Conservation (phyloP, 2,888 invertebrate species). For the Drosophila koepferae region DNA sequence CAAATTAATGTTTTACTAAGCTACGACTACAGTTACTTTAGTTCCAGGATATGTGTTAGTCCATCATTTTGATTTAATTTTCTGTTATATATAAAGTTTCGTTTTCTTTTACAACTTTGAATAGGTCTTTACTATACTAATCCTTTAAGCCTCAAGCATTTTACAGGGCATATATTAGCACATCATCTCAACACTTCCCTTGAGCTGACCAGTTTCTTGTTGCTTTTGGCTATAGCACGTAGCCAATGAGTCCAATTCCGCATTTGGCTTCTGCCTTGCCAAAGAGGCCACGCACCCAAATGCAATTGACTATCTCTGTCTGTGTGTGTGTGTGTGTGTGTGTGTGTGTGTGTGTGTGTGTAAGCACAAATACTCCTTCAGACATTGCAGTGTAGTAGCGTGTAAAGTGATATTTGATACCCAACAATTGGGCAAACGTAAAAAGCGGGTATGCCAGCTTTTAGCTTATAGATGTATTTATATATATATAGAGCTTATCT, state of each 20-base stretch:
- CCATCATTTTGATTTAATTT: background rate
- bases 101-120: background rate
- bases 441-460: background rate
- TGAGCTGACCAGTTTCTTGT: slow-evolving; percentile 12
- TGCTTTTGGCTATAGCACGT: slow-evolving; percentile 60
- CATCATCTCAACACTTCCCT: background rate
- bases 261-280: slow-evolving; percentile 29
- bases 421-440: slow-evolving; percentile 5
- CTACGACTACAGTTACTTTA: background rate
- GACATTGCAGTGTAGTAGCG: slow-evolving; percentile 25
- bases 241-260: slow-evolving; percentile 54
- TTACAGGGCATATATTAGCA: slow-evolving; percentile 8
- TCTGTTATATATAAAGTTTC: too few species aligned
- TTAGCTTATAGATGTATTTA: too few species aligned
- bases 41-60: background rate
- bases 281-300: slow-evolving; percentile 45
- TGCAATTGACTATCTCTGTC: slow-evolving; percentile 43
- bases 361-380: slow-evolving; percentile 14
- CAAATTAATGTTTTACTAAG: background rate
- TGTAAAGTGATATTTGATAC: slow-evolving; percentile 58
- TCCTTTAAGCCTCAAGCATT: background rate
- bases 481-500: too few species aligned
- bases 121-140: background rate
- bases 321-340: background rate
- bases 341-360: slow-evolving; percentile 16